These are phyloP conservation scores for Sanderia malayensis DNA, from an alignment of 30 jellyfish, hydroid and myxozoan species.

Conservation along the genomic window DNA sequence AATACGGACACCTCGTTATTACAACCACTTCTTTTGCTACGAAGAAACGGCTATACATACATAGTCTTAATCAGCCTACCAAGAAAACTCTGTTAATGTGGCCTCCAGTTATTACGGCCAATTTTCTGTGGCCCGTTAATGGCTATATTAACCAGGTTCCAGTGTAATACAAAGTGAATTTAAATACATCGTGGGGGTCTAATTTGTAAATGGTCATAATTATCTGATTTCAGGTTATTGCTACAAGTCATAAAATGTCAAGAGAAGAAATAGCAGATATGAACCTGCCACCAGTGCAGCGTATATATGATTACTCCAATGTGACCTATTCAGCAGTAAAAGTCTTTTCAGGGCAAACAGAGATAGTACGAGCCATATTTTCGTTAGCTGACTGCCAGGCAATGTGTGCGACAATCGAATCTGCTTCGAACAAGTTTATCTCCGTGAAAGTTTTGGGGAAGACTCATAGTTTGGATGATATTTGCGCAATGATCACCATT, in stretches of 20 bases:
- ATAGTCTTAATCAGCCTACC: too few species aligned
- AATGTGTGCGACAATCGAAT: background rate
- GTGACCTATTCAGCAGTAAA: background rate
- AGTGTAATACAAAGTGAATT: too few species aligned
- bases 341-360: background rate
- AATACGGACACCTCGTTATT: constrained; percentile 33
- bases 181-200: too few species aligned
- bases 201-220: too few species aligned
- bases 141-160: too few species aligned
- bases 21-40: constrained; percentile 36
- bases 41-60: constrained; percentile 23
- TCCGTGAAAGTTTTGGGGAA: background rate
- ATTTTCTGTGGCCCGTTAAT: too few species aligned
- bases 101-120: constrained; percentile 25
- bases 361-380: background rate
- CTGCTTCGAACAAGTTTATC: background rate
- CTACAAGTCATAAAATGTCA: background rate
- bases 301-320: background rate
- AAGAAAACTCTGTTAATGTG: constrained; percentile 29
- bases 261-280: background rate
- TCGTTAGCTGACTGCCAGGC: background rate
- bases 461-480: background rate
- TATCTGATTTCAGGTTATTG: too few species aligned
- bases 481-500: background rate
- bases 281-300: background rate